A percentile compares a stretch with the other conserved stretches of the same genome.
phyloP scores from a whole-genome alignment of 1,140 invertebrate species.

The Eriosoma lanigerum region DNA sequence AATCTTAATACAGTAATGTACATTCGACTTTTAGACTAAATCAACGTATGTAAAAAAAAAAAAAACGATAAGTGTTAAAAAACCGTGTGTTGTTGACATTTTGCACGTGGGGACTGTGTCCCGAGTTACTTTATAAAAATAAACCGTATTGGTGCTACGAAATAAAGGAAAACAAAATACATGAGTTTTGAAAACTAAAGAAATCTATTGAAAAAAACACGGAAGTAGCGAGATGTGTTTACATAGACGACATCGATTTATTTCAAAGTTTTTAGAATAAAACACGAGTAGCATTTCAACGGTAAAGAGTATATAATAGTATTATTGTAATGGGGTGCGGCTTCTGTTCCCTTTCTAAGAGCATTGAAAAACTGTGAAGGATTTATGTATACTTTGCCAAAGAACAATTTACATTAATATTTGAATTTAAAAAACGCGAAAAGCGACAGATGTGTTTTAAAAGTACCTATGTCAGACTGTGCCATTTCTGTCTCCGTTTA shows the following conservation, averaged over 20 bases:
- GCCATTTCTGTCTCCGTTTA: no score
- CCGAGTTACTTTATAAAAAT: constrained; percentile 10
- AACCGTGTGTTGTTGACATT: background rate
- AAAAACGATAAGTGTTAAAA: no score
- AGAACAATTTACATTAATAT: background rate
- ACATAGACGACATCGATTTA: constrained; percentile 7
- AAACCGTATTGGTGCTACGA: background rate
- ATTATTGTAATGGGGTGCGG: constrained; percentile 3
- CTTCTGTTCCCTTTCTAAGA: background rate
- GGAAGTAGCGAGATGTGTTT: background rate
- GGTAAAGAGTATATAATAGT: background rate
- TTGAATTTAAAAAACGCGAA: background rate
- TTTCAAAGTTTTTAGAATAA: constrained; percentile 11
- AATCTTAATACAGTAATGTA: no score
- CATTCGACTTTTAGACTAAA: no score
- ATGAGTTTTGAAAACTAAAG: constrained; percentile 4
- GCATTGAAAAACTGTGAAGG: constrained; percentile 24
- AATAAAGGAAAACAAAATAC: background rate
- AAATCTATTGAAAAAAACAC: constrained; percentile 3
- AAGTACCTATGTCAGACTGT: no score
- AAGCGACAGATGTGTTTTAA: no score
- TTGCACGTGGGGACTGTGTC: background rate
- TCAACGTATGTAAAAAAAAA: no score
- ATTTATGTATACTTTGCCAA: background rate
- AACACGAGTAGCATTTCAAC: background rate